Conservation (phyloP, 2,113 vertebrate genomes). For the Eupsittula cactorum region DNA sequence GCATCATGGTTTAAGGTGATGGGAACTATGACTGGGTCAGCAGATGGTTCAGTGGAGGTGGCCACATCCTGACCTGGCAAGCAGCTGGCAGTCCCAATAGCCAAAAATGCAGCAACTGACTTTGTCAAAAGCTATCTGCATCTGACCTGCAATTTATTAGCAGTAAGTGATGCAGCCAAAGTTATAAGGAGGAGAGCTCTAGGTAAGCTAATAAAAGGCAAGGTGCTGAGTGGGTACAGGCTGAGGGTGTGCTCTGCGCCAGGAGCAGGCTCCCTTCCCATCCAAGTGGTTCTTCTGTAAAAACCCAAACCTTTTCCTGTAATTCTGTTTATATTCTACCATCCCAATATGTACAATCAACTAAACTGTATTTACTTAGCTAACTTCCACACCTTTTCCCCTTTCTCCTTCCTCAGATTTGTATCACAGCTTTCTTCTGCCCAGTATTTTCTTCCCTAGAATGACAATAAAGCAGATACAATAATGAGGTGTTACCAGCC, state of each 20-base stretch:
- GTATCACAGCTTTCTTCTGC: neutral
- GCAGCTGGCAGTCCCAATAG: neutral
- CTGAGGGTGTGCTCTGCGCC: neutral
- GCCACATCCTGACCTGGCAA: rapidly evolving
- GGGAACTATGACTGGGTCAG: neutral
- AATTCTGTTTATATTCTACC: slow-evolving; percentile 14
- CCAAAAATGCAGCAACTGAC: neutral
- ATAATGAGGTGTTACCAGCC: slow-evolving; percentile 25
- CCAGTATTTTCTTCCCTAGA: neutral
- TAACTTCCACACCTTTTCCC: slow-evolving; percentile 41
- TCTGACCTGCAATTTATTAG: neutral
- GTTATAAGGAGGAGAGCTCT: neutral
- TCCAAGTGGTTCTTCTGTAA: neutral
- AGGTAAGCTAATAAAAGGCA: neutral
- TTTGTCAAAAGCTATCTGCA: neutral
- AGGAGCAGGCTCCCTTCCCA: neutral
- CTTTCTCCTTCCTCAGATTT: slow-evolving; percentile 7
- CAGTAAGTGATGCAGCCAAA: neutral
- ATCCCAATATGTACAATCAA: neutral
- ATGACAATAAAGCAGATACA: neutral
- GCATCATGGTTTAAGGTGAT: neutral
- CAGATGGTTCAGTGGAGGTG: neutral
- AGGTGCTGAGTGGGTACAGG: neutral
- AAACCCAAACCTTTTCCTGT: neutral
- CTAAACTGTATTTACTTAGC: slow-evolving; percentile 23